Evolutionary conservation across 2,113 vertebrate species (phyloP).

Genomic region (Fulmarus glacialis): DNA sequence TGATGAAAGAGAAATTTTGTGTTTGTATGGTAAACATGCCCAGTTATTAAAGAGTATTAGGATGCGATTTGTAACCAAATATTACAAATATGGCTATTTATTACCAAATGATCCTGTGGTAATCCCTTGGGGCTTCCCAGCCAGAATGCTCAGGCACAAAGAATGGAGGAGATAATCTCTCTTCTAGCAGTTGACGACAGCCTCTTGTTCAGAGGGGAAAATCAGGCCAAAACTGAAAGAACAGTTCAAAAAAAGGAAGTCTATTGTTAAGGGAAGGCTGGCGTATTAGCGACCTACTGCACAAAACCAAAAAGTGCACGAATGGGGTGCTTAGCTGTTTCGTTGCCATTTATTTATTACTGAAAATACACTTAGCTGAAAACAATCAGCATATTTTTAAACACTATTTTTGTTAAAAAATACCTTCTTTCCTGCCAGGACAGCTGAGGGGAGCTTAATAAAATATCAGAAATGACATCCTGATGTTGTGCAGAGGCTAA

Average conservation of each 20-base stretch:
- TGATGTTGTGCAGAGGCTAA: background rate
- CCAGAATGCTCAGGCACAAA: accelerated
- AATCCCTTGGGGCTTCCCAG: background rate
- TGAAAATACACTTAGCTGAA: background rate
- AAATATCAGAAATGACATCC: accelerated
- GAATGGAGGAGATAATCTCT: background rate
- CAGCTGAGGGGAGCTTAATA: background rate
- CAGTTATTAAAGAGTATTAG: background rate
- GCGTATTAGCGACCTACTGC: accelerated
- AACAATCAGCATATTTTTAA: background rate
- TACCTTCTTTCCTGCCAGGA: background rate
- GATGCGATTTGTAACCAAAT: slow-evolving; percentile 36
- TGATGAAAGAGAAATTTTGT: background rate
- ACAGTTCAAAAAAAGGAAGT: background rate
- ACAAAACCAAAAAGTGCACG: background rate
- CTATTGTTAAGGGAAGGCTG: background rate
- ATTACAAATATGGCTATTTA: slow-evolving; percentile 8
- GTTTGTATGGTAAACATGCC: accelerated
- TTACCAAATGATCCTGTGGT: background rate
- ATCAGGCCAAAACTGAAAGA: background rate
- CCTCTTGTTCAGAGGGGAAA: background rate
- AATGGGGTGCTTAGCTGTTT: background rate
- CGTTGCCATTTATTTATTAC: accelerated
- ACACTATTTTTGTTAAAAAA: background rate
- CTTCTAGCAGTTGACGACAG: background rate